phyloP scores from a whole-genome alignment of 2,797 vertebrate genomes.

The Chrosomus eos region DNA sequence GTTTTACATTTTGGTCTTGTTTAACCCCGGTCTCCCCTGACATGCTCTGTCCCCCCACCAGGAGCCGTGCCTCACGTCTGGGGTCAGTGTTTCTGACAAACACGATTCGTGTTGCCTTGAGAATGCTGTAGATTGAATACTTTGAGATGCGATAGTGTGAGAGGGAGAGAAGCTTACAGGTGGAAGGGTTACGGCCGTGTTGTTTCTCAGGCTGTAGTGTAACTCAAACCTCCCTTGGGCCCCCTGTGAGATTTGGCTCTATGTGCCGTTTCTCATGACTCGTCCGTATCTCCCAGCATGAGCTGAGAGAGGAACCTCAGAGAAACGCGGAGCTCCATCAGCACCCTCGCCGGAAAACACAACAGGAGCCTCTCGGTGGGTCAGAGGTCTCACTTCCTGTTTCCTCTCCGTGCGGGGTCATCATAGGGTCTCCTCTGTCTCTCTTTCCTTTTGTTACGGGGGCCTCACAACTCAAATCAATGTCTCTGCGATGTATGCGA shows the following conservation, averaged over 20 bases:
- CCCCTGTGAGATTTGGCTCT: slow-evolving; percentile 47
- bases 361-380: slow-evolving; percentile 63
- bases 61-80: background rate
- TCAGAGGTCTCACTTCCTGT: slow-evolving; percentile 81
- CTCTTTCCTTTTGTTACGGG: slow-evolving; percentile 73
- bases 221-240: slow-evolving; percentile 62
- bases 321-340: slow-evolving; percentile 35
- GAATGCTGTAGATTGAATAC: slow-evolving; percentile 3
- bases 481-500: slow-evolving; percentile 12
- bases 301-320: background rate
- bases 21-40: background rate
- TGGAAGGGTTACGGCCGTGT: slow-evolving; percentile 49
- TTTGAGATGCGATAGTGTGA: slow-evolving; percentile 5
- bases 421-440: slow-evolving; percentile 77
- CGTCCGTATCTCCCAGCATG: slow-evolving; percentile 33
- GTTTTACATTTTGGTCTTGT: background rate
- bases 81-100: background rate
- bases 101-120: background rate
- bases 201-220: slow-evolving; percentile 62
- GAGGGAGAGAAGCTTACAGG: slow-evolving; percentile 53
- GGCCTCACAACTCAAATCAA: slow-evolving; percentile 34
- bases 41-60: background rate
- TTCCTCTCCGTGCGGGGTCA: slow-evolving; percentile 80
- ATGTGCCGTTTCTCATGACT: slow-evolving; percentile 50
- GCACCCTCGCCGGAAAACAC: slow-evolving; percentile 56